Evolutionary conservation across 2,888 invertebrate genomes (phyloP).

Genomic region (Isotomurus palustris): DNA sequence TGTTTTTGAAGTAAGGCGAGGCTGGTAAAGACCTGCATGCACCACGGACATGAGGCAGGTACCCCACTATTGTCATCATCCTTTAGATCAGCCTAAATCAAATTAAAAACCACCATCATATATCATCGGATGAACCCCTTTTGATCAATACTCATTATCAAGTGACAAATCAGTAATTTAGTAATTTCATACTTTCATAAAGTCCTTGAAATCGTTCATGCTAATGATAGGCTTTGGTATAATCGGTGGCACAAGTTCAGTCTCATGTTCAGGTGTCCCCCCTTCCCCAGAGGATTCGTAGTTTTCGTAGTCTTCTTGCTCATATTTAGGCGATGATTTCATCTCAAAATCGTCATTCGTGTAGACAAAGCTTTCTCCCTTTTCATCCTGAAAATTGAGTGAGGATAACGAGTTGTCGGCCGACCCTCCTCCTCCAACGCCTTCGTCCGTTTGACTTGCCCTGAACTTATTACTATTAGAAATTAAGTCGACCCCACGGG

Average conservation of each 20-base stretch:
- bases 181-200: not conserved
- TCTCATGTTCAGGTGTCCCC: constrained; percentile 9
- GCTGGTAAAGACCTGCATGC: constrained; percentile 83
- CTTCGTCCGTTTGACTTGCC: too few relatives aligned
- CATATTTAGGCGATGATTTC: not conserved
- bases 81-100: not conserved
- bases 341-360: constrained; percentile 25
- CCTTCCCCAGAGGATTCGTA: constrained; percentile 1
- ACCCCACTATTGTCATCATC: constrained; percentile 4
- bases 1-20: constrained; percentile 94
- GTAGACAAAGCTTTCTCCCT: constrained; percentile 23
- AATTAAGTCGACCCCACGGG: too few relatives aligned
- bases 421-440: too few relatives aligned
- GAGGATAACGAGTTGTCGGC: not conserved
- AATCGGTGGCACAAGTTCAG: constrained; percentile 18
- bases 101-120: not conserved
- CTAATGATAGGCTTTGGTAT: constrained; percentile 12
- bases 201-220: constrained; percentile 4
- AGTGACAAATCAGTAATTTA: too few relatives aligned
- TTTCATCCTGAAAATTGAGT: constrained; percentile 6
- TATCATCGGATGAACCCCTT: not conserved
- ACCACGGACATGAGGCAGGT: constrained; percentile 42
- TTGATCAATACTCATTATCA: too few relatives aligned
- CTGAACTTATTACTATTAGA: too few relatives aligned
- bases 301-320: constrained; percentile 12